These are phyloP conservation scores for Nasonia longicornis DNA, from an alignment of 1,140 invertebrate genomes.

Conservation along the genomic window DNA sequence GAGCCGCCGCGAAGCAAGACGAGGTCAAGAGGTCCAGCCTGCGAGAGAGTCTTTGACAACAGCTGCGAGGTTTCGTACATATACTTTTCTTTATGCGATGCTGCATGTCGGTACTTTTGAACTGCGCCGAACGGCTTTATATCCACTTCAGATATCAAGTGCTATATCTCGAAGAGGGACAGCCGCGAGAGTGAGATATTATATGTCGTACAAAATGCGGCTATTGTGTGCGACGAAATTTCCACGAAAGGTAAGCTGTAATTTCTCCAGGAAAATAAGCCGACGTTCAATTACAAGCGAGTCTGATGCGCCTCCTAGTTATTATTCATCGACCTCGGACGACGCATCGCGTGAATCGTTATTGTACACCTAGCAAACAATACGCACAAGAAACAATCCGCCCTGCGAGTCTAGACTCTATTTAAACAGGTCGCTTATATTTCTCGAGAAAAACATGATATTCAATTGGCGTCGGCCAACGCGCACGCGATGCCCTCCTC, in stretches of 20 bases:
- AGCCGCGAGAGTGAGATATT: not conserved
- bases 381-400: not conserved
- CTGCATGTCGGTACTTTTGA: conserved; percentile 19
- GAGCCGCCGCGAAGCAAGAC: conserved; percentile 8
- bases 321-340: not conserved
- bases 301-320: not conserved
- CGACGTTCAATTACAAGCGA: too few relatives aligned
- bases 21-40: conserved; percentile 11
- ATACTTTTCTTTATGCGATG: conserved; percentile 4
- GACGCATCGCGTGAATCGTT: not conserved
- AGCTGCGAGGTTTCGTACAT: not conserved
- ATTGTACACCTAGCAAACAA: not conserved
- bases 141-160: conserved; percentile 14
- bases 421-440: not conserved
- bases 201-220: too few relatives aligned
- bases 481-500: not conserved
- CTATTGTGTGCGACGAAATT: too few relatives aligned
- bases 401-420: too few relatives aligned
- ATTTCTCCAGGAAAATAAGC: too few relatives aligned
- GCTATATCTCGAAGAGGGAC: not conserved
- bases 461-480: not conserved
- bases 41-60: not conserved
- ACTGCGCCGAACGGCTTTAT: conserved; percentile 5
- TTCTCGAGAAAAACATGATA: not conserved
- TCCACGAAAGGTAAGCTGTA: too few relatives aligned